These are phyloP conservation scores for Rousettus leschenaultii DNA, from an alignment of 2,113 vertebrate genomes.

Conservation along the genomic window DNA sequence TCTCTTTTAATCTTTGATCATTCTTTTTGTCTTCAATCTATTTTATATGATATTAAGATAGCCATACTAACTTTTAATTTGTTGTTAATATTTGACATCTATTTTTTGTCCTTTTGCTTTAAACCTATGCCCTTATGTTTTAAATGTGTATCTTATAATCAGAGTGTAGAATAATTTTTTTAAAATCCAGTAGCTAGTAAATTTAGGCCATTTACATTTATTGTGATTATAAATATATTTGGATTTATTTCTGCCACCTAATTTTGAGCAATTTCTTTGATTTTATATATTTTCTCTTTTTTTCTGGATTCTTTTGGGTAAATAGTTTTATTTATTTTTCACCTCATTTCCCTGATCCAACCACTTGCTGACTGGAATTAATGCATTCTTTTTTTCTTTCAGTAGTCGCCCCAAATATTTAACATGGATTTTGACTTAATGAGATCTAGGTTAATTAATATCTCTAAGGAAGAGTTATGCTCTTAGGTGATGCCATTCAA, in stretches of 20 bases:
- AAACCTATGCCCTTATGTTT: conserved; percentile 15
- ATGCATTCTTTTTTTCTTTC: not conserved
- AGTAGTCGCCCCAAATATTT: not conserved
- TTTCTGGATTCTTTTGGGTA: not conserved
- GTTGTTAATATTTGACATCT: not conserved
- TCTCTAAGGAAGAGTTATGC: not conserved
- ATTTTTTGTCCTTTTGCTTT: conserved; percentile 37
- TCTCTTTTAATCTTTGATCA: not conserved
- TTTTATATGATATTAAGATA: not conserved
- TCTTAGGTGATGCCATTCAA: not conserved
- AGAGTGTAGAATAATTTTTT: not conserved
- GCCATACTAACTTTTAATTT: not conserved
- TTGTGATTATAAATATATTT: conserved; percentile 29
- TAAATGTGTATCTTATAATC: not conserved
- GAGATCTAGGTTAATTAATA: not conserved
- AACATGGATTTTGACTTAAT: not conserved
- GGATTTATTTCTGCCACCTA: conserved; percentile 24
- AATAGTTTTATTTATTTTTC: not conserved
- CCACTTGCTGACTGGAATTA: not conserved
- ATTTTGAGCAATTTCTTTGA: not conserved
- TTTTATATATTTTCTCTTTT: not conserved
- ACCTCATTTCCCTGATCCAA: not conserved
- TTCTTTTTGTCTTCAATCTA: conserved; percentile 8
- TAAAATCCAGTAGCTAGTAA: not conserved
- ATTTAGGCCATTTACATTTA: conserved; percentile 51